A percentile compares a stretch with the other conserved stretches of the same genome.
These are phyloP conservation scores for Carassius auratus DNA, from an alignment of 2,113 vertebrate species.

Conservation along the genomic window DNA sequence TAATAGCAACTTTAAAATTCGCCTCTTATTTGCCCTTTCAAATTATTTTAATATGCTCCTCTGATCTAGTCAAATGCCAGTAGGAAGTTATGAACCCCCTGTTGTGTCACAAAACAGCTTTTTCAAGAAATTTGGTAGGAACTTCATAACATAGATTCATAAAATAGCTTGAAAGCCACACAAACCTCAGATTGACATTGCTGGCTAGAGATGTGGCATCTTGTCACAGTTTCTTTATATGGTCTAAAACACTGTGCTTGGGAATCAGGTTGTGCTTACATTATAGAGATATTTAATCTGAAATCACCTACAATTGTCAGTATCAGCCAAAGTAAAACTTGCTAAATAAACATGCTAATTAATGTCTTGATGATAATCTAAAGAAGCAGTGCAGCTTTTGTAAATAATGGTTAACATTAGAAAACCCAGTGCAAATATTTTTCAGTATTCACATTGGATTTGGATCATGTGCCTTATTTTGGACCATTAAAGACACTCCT, in stretches of 20 bases:
- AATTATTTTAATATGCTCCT: neutral
- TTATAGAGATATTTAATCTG: neutral
- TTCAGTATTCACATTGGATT: neutral
- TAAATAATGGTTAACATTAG: neutral
- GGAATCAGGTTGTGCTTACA: neutral
- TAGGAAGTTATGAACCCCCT: neutral
- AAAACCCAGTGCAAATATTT: slow-evolving; percentile 18
- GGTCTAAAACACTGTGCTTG: neutral
- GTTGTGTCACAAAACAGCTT: neutral
- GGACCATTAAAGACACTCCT: neutral
- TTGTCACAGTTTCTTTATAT: neutral
- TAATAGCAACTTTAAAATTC: neutral
- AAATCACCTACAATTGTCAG: neutral
- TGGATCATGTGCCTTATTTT: slow-evolving; percentile 9
- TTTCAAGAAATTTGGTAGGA: neutral
- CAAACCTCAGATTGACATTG: neutral
- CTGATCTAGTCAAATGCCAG: too few species aligned
- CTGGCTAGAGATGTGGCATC: neutral
- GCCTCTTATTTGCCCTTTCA: neutral
- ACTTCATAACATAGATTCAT: neutral
- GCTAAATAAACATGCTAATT: neutral
- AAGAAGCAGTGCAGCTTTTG: neutral
- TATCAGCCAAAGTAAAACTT: neutral
- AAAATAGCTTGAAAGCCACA: neutral
- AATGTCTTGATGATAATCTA: neutral